Conservation (phyloP, 2,888 invertebrate species). For the Ochlodes sylvanus region DNA sequence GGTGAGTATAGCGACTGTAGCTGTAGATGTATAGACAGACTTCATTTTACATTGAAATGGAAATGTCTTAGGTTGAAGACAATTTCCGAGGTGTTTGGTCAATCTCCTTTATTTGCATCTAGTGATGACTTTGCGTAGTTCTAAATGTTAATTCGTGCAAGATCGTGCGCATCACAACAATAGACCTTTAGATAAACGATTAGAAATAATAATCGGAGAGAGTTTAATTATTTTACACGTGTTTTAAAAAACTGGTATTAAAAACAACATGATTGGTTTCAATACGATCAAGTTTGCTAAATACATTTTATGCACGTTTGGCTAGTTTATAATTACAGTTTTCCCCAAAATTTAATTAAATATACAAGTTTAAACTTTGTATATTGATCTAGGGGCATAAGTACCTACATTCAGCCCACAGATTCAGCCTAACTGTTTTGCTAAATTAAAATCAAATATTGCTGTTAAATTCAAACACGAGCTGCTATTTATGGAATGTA, state of each 20-base stretch:
- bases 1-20: neutral
- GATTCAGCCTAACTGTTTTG: slow-evolving; percentile 19
- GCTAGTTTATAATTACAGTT: too few species aligned
- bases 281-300: too few species aligned
- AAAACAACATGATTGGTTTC: too few species aligned
- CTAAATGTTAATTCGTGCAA: slow-evolving; percentile 36
- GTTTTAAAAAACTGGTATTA: too few species aligned
- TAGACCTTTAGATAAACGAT: too few species aligned
- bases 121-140: slow-evolving; percentile 36
- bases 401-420: too few species aligned
- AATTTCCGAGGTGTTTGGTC: slow-evolving; percentile 38
- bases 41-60: slow-evolving; percentile 28
- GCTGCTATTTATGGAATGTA: slow-evolving; percentile 9
- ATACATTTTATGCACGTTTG: too few species aligned
- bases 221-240: neutral
- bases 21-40: slow-evolving; percentile 20
- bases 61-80: slow-evolving; percentile 35
- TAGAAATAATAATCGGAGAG: too few species aligned
- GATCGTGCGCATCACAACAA: slow-evolving; percentile 22
- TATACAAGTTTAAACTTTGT: neutral
- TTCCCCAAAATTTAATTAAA: neutral
- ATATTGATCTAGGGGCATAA: neutral
- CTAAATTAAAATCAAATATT: slow-evolving; percentile 35
- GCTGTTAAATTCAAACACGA: slow-evolving; percentile 22
- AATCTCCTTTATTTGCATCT: slow-evolving; percentile 38